Conservation (phyloP, 2,888 invertebrate genomes). For the Thumatha senex region DNA sequence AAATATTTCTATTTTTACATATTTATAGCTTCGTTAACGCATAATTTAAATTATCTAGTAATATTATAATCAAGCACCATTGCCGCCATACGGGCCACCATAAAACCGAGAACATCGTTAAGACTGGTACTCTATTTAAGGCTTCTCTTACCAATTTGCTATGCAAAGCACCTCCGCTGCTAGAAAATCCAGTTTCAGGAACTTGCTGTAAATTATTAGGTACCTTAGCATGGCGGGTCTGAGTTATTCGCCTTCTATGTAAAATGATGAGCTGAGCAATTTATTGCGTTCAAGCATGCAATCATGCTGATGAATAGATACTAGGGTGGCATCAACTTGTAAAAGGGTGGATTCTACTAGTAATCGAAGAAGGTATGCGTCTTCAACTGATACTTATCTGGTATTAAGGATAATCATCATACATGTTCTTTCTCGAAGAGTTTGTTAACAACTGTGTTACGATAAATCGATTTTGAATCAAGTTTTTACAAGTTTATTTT, state of each 20-base stretch:
- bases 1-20: conserved; percentile 7
- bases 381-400: conserved; percentile 15
- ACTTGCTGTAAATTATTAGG: conserved; percentile 46
- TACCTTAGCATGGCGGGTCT: conserved; percentile 19
- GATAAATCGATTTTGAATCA: background rate
- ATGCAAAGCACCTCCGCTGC: conserved; percentile 22
- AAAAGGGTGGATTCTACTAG: conserved; percentile 14
- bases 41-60: conserved; percentile 10
- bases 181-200: conserved; percentile 37
- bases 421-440: background rate
- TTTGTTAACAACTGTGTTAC: conserved; percentile 5
- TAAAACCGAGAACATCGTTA: conserved; percentile 13
- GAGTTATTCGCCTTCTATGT: conserved; percentile 50
- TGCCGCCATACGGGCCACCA: background rate
- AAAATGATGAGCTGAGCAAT: conserved; percentile 33
- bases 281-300: conserved; percentile 35
- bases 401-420: conserved; percentile 4
- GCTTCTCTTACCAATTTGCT: conserved; percentile 16
- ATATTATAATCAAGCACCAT: conserved; percentile 3
- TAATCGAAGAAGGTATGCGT: conserved; percentile 12
- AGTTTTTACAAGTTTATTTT: too few relatives aligned
- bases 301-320: conserved; percentile 50
- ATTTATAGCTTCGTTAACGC: conserved; percentile 16
- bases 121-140: conserved; percentile 17
- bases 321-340: conserved; percentile 15